These are phyloP conservation scores for Portevinia maculata DNA, from an alignment of 2,888 invertebrate genomes.

Conservation along the genomic window DNA sequence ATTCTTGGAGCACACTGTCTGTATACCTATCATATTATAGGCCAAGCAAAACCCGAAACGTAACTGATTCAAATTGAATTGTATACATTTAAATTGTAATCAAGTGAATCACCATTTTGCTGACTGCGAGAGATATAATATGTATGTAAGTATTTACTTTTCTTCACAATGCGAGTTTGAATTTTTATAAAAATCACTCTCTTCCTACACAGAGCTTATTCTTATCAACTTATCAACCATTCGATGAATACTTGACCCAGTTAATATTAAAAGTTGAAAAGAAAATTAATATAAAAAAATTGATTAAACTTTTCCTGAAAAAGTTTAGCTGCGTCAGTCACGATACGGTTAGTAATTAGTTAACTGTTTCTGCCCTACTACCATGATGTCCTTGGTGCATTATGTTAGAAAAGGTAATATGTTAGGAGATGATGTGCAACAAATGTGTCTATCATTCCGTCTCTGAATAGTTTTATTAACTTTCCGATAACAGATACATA, in stretches of 20 bases:
- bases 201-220: too few species aligned
- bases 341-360: conserved; percentile 5
- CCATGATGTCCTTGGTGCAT: background rate
- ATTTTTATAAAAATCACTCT: too few species aligned
- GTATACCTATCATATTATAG: too few species aligned
- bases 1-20: too few species aligned
- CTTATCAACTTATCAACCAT: too few species aligned
- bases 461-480: conserved; percentile 5
- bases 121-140: too few species aligned
- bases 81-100: too few species aligned
- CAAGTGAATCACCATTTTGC: too few species aligned
- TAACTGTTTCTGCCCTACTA: background rate
- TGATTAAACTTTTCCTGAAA: conserved; percentile 1
- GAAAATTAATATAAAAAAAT: background rate
- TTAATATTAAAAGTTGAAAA: background rate
- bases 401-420: background rate
- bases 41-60: too few species aligned
- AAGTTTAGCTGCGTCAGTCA: conserved; percentile 20
- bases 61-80: too few species aligned
- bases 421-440: background rate
- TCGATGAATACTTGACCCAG: conserved; percentile 2
- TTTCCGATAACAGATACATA: conserved; percentile 3
- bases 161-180: too few species aligned
- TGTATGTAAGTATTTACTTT: too few species aligned
- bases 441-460: background rate